These are phyloP conservation scores for Austrolebias charrua DNA, from an alignment of 2,797 vertebrate genomes.

Conservation along the genomic window DNA sequence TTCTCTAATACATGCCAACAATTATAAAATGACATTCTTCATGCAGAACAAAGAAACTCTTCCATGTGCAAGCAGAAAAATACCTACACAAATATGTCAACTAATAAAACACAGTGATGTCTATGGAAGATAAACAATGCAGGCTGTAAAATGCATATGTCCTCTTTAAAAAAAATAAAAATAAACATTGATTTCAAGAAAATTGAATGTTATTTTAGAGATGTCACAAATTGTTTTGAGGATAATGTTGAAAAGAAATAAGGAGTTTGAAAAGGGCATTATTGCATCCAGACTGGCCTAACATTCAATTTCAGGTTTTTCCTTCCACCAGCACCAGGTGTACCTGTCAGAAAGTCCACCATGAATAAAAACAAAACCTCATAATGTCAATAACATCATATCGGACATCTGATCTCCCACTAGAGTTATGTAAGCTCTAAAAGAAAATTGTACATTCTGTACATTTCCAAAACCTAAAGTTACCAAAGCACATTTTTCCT, in stretches of 20 bases:
- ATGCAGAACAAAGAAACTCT: not conserved
- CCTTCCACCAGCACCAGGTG: not conserved
- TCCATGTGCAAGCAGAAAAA: not conserved
- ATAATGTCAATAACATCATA: conserved; percentile 1
- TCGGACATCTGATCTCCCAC: not conserved
- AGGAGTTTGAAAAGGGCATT: not conserved
- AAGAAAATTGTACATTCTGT: not conserved
- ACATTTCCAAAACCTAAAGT: not conserved
- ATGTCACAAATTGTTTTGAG: not conserved
- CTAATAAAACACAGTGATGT: too few species aligned
- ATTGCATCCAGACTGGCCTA: not conserved
- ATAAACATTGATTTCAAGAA: not conserved
- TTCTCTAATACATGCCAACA: too few species aligned
- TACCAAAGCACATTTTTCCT: conserved; percentile 4
- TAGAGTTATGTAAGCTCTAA: not conserved
- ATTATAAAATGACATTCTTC: not conserved
- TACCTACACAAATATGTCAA: not conserved
- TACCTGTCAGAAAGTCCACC: not conserved
- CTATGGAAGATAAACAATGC: too few species aligned
- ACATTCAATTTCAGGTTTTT: not conserved
- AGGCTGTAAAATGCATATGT: not conserved
- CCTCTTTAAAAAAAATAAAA: not conserved
- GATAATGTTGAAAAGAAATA: not conserved
- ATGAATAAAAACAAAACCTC: not conserved
- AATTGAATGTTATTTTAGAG: not conserved